Base-by-base conservation (phyloP, 1,140 invertebrate species). In the Zaprionus africanus region DNA sequence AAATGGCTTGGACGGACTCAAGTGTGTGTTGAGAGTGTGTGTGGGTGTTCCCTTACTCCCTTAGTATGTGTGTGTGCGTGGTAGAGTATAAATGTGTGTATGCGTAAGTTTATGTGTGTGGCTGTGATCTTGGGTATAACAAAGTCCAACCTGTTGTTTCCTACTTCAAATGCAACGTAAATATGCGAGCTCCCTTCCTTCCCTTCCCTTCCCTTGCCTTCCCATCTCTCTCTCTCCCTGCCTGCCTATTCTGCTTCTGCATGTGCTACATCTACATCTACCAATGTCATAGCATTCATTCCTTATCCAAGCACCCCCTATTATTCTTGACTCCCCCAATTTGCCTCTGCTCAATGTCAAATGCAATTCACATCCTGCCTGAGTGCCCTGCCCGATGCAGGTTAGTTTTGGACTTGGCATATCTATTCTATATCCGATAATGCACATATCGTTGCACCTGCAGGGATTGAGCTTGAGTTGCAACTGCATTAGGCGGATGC, bases 141-240 rank as follows among this genome's bases (percentile, higher is more conserved):
- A 46, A 28, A 24, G 28, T 59, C 19, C 46, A 12, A 24, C 46
- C 54, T 70, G 59, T 63, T 76, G 60, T 31, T 59, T 54, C 56
- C 74, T 78, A 81, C 84, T 90, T 82, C 61, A 90, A 88, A 88
- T 88, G 85, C 79, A 88, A 88, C 69, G 86, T 88, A 88, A 88
- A 88, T 88, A 88, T 88, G 77, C 90, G 81, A 88, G 63, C 76
- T 79, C 72, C 81, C 6, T 4, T 4, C 11, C 19, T 3, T 22
- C 28, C 28, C 28, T 7, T 1, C 28, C 0, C 28, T 28, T 1
- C 11, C 1, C 7, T n/a, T 19, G 3, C 2, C 38, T n/a, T 6
- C 5, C 5, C 6, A 2, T 6, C 26, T 28, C 26, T 6, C 26
- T 28, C 6, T 28, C 1, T 7, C 17, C 7, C 17, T 17, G 17